Base-by-base conservation (phyloP, 2,113 vertebrate species). In the Gallinago jamesoni region DNA sequence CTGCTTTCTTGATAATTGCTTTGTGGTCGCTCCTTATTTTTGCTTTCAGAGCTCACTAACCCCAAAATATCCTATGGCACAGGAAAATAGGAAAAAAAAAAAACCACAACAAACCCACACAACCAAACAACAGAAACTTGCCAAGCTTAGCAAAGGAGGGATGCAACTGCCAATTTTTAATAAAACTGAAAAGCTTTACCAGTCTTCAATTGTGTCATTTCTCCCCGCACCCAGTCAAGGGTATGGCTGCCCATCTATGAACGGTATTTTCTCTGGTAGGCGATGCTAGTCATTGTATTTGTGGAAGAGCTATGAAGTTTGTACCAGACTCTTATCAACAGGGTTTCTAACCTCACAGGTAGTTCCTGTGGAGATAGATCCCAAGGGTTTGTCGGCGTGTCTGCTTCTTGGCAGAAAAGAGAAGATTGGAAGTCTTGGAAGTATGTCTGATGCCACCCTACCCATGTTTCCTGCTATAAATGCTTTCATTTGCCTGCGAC, bases 1-100 rank as follows among this genome's bases (percentile, higher is more conserved):
- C 63, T 86, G 75, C 39, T 79, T 48, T 86, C 62, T 47, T 89
- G 94, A 94, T 96, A 84, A 30, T 83, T 92, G 84, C 85, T 96
- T 90, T 95, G 89, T 95, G 95, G 94, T 92, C 63, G 4, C 55
- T 92, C 67, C 28, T 74, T 83, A 30, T 50, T 94, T 73, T 96
- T 91, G 59, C 47, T 50, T 72, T 84, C 75, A 53, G 66, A 90
- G 23, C 35, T 92, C 18, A 22, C 33, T 72, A 25, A 41, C 48
- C 30, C 22, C n/a, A 93, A 97, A 97, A 97, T 90, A 95, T 62
- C 45, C 50, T 86, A 14, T 9, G 12, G 30, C 35, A 70, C 30
- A 84, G 73, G 63, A 95, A 92, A 91, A 84, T 0, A 74, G 37
- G 5, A 57, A 56, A 64, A 60, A 84, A 37, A 3, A 62, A 50